Evolutionary conservation across 1,140 invertebrate genomes (phyloP).

Genomic region (Thaumetopoea pityocampa): DNA sequence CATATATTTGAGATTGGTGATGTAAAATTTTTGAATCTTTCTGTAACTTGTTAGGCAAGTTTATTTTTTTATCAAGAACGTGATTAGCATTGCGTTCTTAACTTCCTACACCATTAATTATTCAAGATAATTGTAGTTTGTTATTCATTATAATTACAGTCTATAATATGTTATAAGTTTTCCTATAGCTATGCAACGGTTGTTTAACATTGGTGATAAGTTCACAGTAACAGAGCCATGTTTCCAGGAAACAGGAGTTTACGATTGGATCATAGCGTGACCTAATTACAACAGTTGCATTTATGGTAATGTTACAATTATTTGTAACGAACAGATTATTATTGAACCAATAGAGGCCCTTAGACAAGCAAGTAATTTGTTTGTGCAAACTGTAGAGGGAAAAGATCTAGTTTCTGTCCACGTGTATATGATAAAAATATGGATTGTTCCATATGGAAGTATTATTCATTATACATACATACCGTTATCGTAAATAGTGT

Average conservation of each 20-base stretch:
- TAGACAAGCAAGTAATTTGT: constrained; percentile 24
- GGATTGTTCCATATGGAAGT: constrained; percentile 22
- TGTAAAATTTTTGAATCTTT: constrained; percentile 10
- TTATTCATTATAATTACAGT: no score
- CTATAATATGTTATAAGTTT: no score
- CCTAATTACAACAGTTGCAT: constrained; percentile 28
- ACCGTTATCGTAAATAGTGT: constrained; percentile 18
- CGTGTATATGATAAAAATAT: constrained; percentile 35
- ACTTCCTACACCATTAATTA: constrained; percentile 12
- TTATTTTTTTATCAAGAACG: constrained; percentile 4
- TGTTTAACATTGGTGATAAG: constrained; percentile 24
- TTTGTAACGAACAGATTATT: constrained; percentile 32
- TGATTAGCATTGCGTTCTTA: constrained; percentile 5
- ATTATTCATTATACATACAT: constrained; percentile 13
- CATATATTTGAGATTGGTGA: constrained; percentile 5
- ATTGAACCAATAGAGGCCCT: constrained; percentile 21
- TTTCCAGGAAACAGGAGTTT: constrained; percentile 36
- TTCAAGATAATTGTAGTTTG: constrained; percentile 12
- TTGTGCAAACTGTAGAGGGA: constrained; percentile 24
- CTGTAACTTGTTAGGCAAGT: background rate
- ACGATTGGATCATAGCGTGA: constrained; percentile 30
- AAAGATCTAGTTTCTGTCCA: constrained; percentile 30
- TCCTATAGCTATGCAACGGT: constrained; percentile 21
- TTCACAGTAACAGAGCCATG: constrained; percentile 24
- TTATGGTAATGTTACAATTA: constrained; percentile 22